Evolutionary conservation across 30 jellyfish, hydroid and myxozoan species (phyloP), one percentile per base, ranked within the genome.

Genomic region (Pseudorhiza aurosa): DNA sequence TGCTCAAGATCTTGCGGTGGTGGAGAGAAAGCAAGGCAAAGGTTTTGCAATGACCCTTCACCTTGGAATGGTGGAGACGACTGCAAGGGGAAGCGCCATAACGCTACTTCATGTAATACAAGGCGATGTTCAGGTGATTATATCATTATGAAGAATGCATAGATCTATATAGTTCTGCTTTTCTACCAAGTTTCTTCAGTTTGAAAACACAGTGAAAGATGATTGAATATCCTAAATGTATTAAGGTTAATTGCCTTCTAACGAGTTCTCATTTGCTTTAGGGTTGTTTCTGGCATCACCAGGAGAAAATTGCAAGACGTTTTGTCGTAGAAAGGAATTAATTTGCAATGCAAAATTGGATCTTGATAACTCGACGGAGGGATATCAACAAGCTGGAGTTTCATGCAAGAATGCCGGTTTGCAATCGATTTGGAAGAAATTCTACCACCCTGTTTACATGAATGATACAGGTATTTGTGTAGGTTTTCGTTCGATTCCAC

Each of bases 31-130:
- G 9, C 9, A 10, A 65, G 87, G 45, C 7, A 6, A 22, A 51
- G 96, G 45, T 26, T 40, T 36, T 86, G 96, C 64, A 64, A 69
- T 0, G 55, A 53, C 77, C 96, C 96, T 4, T 8, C 68, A 7
- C 91, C 96, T 0, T 75, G 79, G 82, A 86, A 77, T 37, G 96
- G 96, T 0, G 96, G 96, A 0, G 83, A 81, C 31, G 68, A 67
- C 14, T 86, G 96, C 43, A 27, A 35, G n/a, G 91, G 91, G 26
- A 19, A 15, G 10, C 19, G 35, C 29, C 35, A 10, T 2, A 74
- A 30, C 40, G 26, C 32, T 26, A 47, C 63, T 28, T 11, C 35
- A 25, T 86, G 96, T 76, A 86, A 75, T 36, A 79, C 91, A 29
- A 79, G 75, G 69, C 39, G 6, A 15, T 79, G 91, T 43, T 79